These are phyloP conservation scores for Sebastes itinus DNA, from an alignment of 2,797 vertebrate species.

Conservation along the genomic window DNA sequence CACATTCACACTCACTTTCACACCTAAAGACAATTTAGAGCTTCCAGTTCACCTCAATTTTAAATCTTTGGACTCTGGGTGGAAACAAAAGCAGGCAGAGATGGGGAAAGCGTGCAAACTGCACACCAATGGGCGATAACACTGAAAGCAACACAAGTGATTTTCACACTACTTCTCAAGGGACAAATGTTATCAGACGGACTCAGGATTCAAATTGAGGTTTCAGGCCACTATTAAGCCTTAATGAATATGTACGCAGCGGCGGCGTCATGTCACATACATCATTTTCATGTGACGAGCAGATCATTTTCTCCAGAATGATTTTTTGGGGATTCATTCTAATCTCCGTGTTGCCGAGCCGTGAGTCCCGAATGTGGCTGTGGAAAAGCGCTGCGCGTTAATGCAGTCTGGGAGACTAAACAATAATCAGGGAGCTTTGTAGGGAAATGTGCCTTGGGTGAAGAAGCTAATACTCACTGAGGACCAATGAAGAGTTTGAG, in stretches of 20 bases:
- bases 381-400: conserved; percentile 10
- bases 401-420: conserved; percentile 55
- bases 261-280: not conserved
- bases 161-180: conserved; percentile 22
- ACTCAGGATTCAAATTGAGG: conserved; percentile 33
- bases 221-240: conserved; percentile 29
- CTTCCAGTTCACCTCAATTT: not conserved
- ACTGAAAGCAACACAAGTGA: not conserved
- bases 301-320: conserved; percentile 20
- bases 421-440: conserved; percentile 68
- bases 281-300: conserved; percentile 21
- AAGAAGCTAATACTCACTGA: conserved; percentile 64
- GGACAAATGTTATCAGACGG: conserved; percentile 11
- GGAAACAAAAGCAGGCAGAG: not conserved
- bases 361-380: conserved; percentile 11
- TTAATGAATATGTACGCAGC: not conserved
- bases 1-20: conserved; percentile 6
- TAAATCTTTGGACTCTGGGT: not conserved
- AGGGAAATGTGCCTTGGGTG: conserved; percentile 66
- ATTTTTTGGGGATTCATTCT: conserved; percentile 22
- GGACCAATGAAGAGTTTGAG: conserved; percentile 71
- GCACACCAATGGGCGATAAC: conserved; percentile 3
- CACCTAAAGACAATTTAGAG: not conserved
- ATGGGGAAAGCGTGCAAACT: not conserved
- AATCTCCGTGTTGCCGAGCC: conserved; percentile 18